Conservation (phyloP, 2,797 vertebrate genomes). For the Morelia viridis region DNA sequence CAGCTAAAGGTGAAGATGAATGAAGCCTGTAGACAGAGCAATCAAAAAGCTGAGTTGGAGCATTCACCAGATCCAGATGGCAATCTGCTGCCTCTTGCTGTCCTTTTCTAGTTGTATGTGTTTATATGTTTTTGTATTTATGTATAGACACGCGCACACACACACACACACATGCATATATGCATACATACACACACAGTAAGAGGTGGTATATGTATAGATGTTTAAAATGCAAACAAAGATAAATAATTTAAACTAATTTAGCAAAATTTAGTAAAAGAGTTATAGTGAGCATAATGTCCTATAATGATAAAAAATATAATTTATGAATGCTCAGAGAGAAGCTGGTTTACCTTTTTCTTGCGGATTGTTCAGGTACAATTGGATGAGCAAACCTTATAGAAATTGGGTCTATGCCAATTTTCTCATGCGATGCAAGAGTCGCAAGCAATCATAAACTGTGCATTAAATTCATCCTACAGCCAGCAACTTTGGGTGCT, state of each 20-base stretch:
- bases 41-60: neutral
- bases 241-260: neutral
- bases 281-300: neutral
- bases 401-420: neutral
- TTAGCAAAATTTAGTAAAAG: neutral
- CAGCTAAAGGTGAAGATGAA: neutral
- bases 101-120: neutral
- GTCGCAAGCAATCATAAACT: neutral
- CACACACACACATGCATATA: neutral
- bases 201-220: neutral
- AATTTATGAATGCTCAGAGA: neutral
- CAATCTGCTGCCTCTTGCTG: no score
- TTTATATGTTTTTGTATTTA: neutral
- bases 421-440: neutral
- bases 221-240: neutral
- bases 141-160: neutral
- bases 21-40: neutral
- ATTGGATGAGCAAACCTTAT: neutral
- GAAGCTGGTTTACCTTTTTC: neutral
- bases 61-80: neutral
- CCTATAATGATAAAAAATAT: neutral
- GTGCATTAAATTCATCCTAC: neutral
- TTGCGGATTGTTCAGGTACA: neutral
- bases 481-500: neutral
- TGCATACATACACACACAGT: neutral